Evolutionary conservation across 1,140 invertebrate species (phyloP), one percentile per base, ranked within the genome.

Genomic region (Bombus waltoni): DNA sequence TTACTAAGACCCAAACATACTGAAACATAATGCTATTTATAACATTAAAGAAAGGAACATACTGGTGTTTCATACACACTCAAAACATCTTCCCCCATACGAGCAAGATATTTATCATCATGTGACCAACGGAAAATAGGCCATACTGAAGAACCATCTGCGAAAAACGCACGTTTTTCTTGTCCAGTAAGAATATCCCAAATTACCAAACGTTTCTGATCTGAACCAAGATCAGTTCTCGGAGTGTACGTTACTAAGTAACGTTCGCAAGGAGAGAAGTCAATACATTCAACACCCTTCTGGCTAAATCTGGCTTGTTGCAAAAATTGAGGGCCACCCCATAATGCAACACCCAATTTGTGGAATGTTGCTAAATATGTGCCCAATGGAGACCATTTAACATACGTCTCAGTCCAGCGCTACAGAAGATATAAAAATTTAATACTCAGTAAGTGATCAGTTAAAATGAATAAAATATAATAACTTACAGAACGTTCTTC

Each of bases 251-350:
- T 99, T 0, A 99, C 98, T 68, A 99, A 94, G 94, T 99, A 99
- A 95, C 98, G 98, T 96, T 99, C 99, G 95, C 98, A 98, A 1
- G 99, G 99, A 68, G 99, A 99, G 94, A 99, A 99, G 90, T 99
- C 99, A 82, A 99, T 98, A 87, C 98, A 98, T 91, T 99, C 98
- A 2, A 99, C 99, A 90, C 97, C 97, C 4, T 96, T 96, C 94
- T 99, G 99, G 83, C 96, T 97, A 94, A 99, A 99, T 92, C 98
- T 97, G 93, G 98, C 97, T 86, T 99, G 98, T 94, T 99, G 98
- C 15, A 96, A 96, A 95, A 99, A 99, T 87, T 98, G 97, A 57
- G 98, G 97, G 2, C 99, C 99, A 74, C 98, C 99, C 99, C 99
- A 99, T 38, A 99, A 95, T 0, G 98, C 98, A 81, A 99, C 98